Percentiles rank a stretch among this genome's conserved stretches.
phyloP scores from a whole-genome alignment of 1,140 invertebrate species.

The Macrobrachium rosenbergii region DNA sequence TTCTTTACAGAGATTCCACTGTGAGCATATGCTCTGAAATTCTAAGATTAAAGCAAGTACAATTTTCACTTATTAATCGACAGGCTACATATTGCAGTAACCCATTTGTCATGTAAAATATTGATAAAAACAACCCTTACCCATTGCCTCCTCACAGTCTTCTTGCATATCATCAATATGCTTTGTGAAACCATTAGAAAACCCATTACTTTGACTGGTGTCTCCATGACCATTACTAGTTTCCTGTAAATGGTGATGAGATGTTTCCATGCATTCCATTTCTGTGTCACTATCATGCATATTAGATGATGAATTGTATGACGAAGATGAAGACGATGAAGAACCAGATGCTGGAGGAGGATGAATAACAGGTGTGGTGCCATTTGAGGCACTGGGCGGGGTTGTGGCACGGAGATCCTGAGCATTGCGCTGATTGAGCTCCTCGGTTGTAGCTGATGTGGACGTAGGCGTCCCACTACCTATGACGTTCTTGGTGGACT shows the following conservation, averaged over 20 bases:
- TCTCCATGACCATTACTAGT: constrained; percentile 16
- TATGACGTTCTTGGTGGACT: constrained; percentile 52
- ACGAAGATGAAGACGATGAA: constrained; percentile 30
- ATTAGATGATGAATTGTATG: constrained; percentile 40
- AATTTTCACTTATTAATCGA: too few relatives aligned
- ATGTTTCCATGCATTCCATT: constrained; percentile 41
- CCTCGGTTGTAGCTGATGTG: constrained; percentile 33
- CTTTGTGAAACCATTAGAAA: constrained; percentile 46
- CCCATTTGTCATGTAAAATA: too few relatives aligned
- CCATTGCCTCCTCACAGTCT: constrained; percentile 45
- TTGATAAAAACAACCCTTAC: constrained; percentile 1
- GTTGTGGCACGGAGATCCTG: constrained; percentile 31
- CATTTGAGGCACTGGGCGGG: constrained; percentile 35
- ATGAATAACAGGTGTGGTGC: constrained; percentile 40
- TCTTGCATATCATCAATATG: constrained; percentile 42
- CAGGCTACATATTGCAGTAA: too few relatives aligned
- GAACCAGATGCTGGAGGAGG: constrained; percentile 21
- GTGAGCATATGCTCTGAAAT: too few relatives aligned
- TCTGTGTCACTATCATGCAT: constrained; percentile 55
- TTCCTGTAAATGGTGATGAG: constrained; percentile 23
- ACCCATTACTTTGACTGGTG: constrained; percentile 39
- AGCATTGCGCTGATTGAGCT: constrained; percentile 49
- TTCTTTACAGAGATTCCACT: too few relatives aligned
- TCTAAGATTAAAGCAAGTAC: too few relatives aligned
- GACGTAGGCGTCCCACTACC: constrained; percentile 29